A percentile compares a stretch with the other conserved stretches of the same genome.
Evolutionary conservation across 1,140 invertebrate genomes (phyloP).

Genomic region (Drosophila malerkotliana): DNA sequence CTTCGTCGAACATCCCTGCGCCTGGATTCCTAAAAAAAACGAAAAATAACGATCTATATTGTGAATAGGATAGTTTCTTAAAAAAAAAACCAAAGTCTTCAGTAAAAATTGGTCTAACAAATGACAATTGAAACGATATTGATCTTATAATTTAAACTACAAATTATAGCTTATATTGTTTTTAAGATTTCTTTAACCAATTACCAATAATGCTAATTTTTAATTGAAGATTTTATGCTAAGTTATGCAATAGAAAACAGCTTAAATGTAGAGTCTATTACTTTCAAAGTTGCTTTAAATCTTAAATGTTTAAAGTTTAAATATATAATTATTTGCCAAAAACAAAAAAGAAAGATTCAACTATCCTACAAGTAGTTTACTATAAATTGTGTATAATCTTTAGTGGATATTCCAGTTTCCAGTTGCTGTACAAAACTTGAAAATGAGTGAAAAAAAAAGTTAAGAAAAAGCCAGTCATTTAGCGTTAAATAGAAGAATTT

Average conservation of each 20-base stretch:
- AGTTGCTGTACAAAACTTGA: conserved; percentile 22
- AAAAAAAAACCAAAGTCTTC: background rate
- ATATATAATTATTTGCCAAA: background rate
- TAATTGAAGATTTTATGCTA: background rate
- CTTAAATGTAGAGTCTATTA: background rate
- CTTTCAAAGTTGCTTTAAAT: conserved; percentile 2
- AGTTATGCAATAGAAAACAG: background rate
- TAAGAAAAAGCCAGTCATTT: conserved; percentile 23
- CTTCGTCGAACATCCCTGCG: conserved; percentile 39
- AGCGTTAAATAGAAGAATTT: conserved; percentile 72
- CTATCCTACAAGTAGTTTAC: conserved; percentile 20
- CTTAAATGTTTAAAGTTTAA: background rate
- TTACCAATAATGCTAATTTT: background rate
- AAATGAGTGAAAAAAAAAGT: conserved; percentile 13
- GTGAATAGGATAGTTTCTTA: conserved; percentile 16
- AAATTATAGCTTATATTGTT: too few relatives aligned
- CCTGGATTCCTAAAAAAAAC: background rate
- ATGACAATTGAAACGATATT: background rate
- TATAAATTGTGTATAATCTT: conserved; percentile 19
- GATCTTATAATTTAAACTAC: background rate
- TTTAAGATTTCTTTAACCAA: background rate
- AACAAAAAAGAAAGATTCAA: background rate
- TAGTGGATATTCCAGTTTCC: conserved; percentile 9
- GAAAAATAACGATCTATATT: conserved; percentile 8
- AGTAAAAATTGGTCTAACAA: background rate